Conservation (phyloP, 1,140 invertebrate genomes). For the Trichogramma pretiosum region DNA sequence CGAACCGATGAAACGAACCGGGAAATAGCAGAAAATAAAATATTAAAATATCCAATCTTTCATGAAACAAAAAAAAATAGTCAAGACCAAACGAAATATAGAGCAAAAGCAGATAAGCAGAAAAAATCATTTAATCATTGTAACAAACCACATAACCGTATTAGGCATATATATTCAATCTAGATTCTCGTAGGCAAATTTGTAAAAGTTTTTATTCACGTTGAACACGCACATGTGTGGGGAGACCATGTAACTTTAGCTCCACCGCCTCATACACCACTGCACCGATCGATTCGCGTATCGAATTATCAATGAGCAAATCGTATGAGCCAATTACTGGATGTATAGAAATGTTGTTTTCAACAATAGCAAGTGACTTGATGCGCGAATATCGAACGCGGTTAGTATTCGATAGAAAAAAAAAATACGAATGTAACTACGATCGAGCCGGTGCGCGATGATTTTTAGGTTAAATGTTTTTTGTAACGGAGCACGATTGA, state of each 20-base stretch:
- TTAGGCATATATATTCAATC: constrained; percentile 33
- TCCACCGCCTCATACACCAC: constrained; percentile 43
- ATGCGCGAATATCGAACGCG: too few species aligned
- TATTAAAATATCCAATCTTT: too few species aligned
- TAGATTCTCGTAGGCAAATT: constrained; percentile 44
- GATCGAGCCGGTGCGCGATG: too few species aligned
- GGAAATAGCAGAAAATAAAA: constrained; percentile 6
- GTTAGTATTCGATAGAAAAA: too few species aligned
- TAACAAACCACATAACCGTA: constrained; percentile 34
- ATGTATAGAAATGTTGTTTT: too few species aligned
- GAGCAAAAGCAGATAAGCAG: constrained; percentile 24
- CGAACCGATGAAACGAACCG: constrained; percentile 4
- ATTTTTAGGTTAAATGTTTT: too few species aligned
- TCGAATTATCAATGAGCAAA: background rate
- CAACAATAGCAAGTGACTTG: too few species aligned
- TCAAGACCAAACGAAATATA: constrained; percentile 16
- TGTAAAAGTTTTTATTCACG: constrained; percentile 45
- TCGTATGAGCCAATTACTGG: background rate
- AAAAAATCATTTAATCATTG: too few species aligned
- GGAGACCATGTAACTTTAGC: constrained; percentile 47
- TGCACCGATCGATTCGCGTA: constrained; percentile 24
- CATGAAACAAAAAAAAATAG: background rate
- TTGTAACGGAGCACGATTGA: too few species aligned
- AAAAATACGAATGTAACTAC: too few species aligned
- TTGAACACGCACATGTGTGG: constrained; percentile 48